Evolutionary conservation across 2,113 vertebrate species (phyloP), one percentile per base, ranked within the genome.

Genomic region (Aphelocoma coerulescens): DNA sequence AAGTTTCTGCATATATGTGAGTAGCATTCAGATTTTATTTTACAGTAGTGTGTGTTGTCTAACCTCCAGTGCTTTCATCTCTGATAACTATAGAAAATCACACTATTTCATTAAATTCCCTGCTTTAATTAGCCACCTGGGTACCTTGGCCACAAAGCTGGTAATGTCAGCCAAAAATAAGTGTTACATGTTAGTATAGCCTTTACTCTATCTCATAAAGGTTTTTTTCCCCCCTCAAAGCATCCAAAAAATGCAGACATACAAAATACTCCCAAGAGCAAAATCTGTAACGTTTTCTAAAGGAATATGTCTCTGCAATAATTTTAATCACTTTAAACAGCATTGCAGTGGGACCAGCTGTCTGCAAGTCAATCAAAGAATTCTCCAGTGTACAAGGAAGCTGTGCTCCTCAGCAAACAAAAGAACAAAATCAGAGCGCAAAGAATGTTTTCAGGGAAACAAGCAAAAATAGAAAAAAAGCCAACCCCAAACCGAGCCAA

Each of bases 121-220:
- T 65, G 27, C 26, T 95, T 95, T 91, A 95, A 93, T 96, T 89
- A 95, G 51, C 73, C 71, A 87, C 62, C 85, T 95, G 39, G 44
- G 52, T 86, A 51, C 57, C 33, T 46, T 94, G 82, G 94, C 73
- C 88, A 92, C 95, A 85, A 88, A 62, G 41, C 32, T 83, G 24
- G 23, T 68, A 92, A 94, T 11, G 43, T 87, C 69, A 89, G 95
- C 83, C 96, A 96, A 96, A 94, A 92, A 73, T 66, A 95, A 89
- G 66, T 68, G 84, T 80, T 87, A 91, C 24, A 30, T 75, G 74
- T 85, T 68, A 85, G 43, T 43, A 69, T 27, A 96, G 85, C 58
- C 91, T 93, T 94, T 71, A 79, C 57, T 65, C 24, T 69, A 67
- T 77, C 82, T 92, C 81, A 86, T 68, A 87, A 91, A 89, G 78